Evolutionary conservation across 2,113 vertebrate species (phyloP), one percentile per base, ranked within the genome.

Genomic region (Gila orcuttii): DNA sequence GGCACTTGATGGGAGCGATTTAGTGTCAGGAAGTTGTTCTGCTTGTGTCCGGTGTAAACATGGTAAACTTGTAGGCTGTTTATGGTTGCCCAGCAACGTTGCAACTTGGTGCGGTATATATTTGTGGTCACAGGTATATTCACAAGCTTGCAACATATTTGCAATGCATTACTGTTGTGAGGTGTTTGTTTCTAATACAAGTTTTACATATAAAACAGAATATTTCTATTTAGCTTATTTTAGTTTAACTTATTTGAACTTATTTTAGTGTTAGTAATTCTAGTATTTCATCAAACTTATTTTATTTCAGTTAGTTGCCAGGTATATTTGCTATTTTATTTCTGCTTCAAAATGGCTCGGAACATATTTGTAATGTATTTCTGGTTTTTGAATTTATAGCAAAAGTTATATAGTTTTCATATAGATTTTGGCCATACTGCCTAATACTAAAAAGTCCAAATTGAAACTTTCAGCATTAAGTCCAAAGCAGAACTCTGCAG

Each of bases 401-500:
- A 5, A 17, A 52, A 6, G 1, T 52, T 4, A 52, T 52, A 52
- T 57, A 21, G 55, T 57, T 57, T 21, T 6, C 52, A 50, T 6
- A 19, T 8, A 57, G 19, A 55, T 64, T 64, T 11, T 64, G 60
- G 10, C 3, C n/a, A 64, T 25, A 64, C 60, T 64, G 60, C n/a
- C 3, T 28, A 64, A 64, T 64, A 64, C 36, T 13, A 25, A 36
- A 62, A 19, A 0, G 6, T 42, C 50, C 17, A 21, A 15, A 60
- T 12, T 60, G 13, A 10, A 15, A 60, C 12, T 60, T 25, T 23
- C 2, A 33, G 1, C 25, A 23, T n/a, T 15, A 4, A 19, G 25
- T 52, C 15, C 8, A 82, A 68, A 21, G 39, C 45, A 52, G 62
- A 69, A 71, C 25, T 78, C 28, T 87, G 89, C 36, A 4, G 75